These are phyloP conservation scores for Eristalis pertinax DNA, from an alignment of 2,888 invertebrate species.

Conservation along the genomic window DNA sequence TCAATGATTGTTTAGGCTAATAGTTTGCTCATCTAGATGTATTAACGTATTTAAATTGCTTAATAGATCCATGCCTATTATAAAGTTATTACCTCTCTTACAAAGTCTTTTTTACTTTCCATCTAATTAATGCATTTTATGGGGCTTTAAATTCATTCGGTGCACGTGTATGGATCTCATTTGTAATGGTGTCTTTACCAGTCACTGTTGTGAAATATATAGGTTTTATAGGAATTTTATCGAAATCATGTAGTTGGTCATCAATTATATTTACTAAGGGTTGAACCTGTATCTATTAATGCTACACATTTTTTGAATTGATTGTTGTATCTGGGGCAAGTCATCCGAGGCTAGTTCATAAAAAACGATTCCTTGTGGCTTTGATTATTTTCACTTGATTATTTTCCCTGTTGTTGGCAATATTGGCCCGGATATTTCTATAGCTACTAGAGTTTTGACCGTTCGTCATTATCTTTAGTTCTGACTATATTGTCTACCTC, in stretches of 20 bases:
- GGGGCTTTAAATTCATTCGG: no score
- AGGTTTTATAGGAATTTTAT: background rate
- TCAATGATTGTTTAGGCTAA: no score
- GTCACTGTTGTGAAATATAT: no score
- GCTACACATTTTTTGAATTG: background rate
- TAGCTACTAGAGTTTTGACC: background rate
- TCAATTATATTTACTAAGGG: background rate
- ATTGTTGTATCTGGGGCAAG: background rate
- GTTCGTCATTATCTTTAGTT: background rate
- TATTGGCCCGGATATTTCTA: background rate
- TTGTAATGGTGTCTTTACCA: no score
- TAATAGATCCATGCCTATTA: no score
- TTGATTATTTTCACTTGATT: background rate
- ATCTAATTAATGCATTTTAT: no score
- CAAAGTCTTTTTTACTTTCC: no score
- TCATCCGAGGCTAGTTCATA: conserved; percentile 6
- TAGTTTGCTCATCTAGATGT: no score
- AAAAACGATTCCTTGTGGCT: background rate
- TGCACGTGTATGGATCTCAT: no score
- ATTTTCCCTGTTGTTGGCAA: background rate
- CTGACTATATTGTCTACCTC: conserved; percentile 5
- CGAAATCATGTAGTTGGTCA: background rate
- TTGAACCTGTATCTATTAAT: background rate
- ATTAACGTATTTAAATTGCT: no score
- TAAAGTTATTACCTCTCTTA: no score